Base-by-base conservation (phyloP, 35 echinoderm and acorn worm genomes). In the Diadema setosum region DNA sequence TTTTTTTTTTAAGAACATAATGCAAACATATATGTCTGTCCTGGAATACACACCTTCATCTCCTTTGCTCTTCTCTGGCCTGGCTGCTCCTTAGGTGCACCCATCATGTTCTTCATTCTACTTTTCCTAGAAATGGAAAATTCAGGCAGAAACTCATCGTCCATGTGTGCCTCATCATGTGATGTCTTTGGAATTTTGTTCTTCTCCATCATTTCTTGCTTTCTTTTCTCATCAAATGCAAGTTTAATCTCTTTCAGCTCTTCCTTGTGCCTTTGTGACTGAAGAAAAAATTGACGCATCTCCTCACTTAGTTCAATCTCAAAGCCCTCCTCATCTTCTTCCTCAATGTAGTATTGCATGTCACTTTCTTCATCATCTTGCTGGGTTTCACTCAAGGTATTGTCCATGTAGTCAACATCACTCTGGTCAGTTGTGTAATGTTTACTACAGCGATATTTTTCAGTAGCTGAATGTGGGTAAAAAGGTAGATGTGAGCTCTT, bases 291-390 rank as follows among this genome's bases (percentile, higher is more conserved):
- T 43, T 83, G 46, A 52, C 83, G 67, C 83, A 91, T 82, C 73
- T 96, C 94, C 30, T 96, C 89, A 61, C 94, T 96, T 12, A 96
- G 70, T 46, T 96, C 94, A 59, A 96, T 42, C 35, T 87, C 93
- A 78, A 88, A 83, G 17, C 45, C 43, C 16, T 85, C 76, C 27
- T 95, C 93, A 30, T 87, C 58, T 52, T 65, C 42, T 3, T 45
- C 43, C 20, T 52, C 29, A 8, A 14, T 65, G 26, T 34, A 78
- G 63, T 15, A 11, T 34, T 67, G 63, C 27, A 26, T 34, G 30
- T 67, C 63, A 44, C 44, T 41, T 14, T 78, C 61, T 24, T 67
- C 73, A 25, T 78, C 73, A 1, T 78, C 73, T 21, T 78, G 40
- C 5, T 2, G 73, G 5, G 73, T 78, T 41, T 78, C 73, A 32